A percentile compares a stretch with the other conserved stretches of the same genome.
These are phyloP conservation scores for Elgonia sp. DNA, from an alignment of 2,888 invertebrate genomes.

Conservation along the genomic window DNA sequence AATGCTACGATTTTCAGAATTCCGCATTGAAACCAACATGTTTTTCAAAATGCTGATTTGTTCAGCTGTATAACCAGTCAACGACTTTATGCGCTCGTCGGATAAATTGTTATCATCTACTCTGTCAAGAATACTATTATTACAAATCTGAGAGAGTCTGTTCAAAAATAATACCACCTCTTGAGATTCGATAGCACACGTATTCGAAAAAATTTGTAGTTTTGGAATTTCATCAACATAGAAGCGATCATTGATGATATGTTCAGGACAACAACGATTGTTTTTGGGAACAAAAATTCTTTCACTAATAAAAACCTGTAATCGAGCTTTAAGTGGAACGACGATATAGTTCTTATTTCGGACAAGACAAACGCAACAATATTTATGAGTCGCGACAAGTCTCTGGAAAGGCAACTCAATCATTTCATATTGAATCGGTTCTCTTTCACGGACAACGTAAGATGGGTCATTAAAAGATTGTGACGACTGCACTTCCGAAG, in stretches of 20 bases:
- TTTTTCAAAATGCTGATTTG: conserved; percentile 23
- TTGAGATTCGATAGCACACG: conserved; percentile 7
- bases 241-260: conserved; percentile 3
- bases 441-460: not conserved
- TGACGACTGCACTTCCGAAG: conserved; percentile 25
- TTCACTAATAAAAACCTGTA: conserved; percentile 28
- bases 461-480: conserved; percentile 29
- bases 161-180: conserved; percentile 37
- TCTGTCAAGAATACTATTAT: conserved; percentile 20
- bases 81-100: conserved; percentile 21
- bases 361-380: conserved; percentile 43
- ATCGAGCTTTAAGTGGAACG: conserved; percentile 34
- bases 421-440: conserved; percentile 1
- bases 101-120: conserved; percentile 19
- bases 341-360: not conserved
- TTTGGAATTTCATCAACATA: not conserved
- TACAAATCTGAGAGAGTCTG: conserved; percentile 8
- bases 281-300: conserved; percentile 50
- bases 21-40: conserved; percentile 26
- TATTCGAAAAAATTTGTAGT: conserved; percentile 43
- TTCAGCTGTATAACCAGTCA: conserved; percentile 32
- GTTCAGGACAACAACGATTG: conserved; percentile 47
- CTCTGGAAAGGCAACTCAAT: conserved; percentile 44
- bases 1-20: conserved; percentile 23
- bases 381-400: conserved; percentile 31